Evolutionary conservation across 1,140 invertebrate species (phyloP).

Genomic region (Diabrotica undecimpunctata): DNA sequence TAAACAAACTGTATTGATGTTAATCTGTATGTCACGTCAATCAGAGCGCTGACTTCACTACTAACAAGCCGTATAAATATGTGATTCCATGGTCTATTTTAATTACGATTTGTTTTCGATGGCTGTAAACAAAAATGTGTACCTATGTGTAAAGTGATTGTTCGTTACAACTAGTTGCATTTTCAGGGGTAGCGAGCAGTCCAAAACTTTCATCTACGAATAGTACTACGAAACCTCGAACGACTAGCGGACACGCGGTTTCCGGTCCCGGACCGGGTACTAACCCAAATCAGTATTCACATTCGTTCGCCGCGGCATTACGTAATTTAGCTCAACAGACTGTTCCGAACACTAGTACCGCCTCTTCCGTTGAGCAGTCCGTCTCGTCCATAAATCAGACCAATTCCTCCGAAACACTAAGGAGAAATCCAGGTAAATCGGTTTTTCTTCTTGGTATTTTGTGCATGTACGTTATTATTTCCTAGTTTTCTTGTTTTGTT

Average conservation of each 20-base stretch:
- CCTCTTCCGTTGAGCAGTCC: constrained; percentile 23
- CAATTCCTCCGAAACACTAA: constrained; percentile 17
- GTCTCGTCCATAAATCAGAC: constrained; percentile 6
- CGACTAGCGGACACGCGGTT: constrained; percentile 34
- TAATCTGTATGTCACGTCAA: no score
- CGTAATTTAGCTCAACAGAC: constrained; percentile 78
- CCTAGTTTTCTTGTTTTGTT: no score
- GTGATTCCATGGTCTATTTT: no score
- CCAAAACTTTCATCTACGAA: constrained; percentile 35
- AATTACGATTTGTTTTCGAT: no score
- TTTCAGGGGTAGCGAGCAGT: constrained; percentile 39
- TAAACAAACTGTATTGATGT: no score
- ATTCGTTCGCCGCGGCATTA: constrained; percentile 72
- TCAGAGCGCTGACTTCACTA: no score
- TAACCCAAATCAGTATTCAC: constrained; percentile 30
- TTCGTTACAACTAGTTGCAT: no score
- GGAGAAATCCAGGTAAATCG: constrained; percentile 28
- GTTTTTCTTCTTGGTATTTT: neutral
- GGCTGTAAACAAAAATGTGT: no score
- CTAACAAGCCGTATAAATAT: no score
- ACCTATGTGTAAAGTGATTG: no score
- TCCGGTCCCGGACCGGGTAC: constrained; percentile 36
- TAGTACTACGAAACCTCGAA: constrained; percentile 37
- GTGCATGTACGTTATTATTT: no score
- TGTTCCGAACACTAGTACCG: constrained; percentile 50